Percentiles rank a stretch among this genome's conserved stretches.
Evolutionary conservation across 2,113 vertebrate species (phyloP).

Genomic region (Solea senegalensis): DNA sequence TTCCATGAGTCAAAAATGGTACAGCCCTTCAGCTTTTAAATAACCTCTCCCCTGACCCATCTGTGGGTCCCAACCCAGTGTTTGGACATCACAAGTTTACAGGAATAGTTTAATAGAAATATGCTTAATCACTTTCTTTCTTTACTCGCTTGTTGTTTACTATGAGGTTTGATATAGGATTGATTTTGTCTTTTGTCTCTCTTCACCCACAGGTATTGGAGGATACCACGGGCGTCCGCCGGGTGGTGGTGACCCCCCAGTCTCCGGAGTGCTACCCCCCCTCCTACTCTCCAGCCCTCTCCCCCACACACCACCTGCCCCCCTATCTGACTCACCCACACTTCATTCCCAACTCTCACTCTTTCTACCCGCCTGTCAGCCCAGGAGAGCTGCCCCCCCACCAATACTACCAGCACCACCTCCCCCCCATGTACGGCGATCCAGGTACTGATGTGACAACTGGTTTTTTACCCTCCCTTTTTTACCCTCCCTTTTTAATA

Average conservation of each 20-base stretch:
- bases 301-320: slow-evolving; percentile 93
- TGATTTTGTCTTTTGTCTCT: neutral
- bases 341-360: slow-evolving; percentile 94
- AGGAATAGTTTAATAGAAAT: no score
- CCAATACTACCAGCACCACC: slow-evolving; percentile 95
- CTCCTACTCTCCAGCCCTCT: slow-evolving; percentile 95
- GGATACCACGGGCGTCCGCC: slow-evolving; percentile 94
- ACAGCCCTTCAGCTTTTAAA: no score
- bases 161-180: no score
- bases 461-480: neutral
- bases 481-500: no score
- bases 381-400: slow-evolving; percentile 93
- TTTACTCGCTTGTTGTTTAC: no score
- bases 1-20: no score
- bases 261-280: slow-evolving; percentile 96
- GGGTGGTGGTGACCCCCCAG: slow-evolving; percentile 97
- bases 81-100: no score
- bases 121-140: no score
- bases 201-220: slow-evolving; percentile 88
- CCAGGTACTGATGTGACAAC: slow-evolving; percentile 81
- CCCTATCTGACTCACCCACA: slow-evolving; percentile 94
- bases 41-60: no score
- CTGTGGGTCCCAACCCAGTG: no score
- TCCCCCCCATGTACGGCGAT: slow-evolving; percentile 93
- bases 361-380: slow-evolving; percentile 95